These are phyloP conservation scores for Archips xylosteana DNA, from an alignment of 2,888 invertebrate genomes.

Conservation along the genomic window DNA sequence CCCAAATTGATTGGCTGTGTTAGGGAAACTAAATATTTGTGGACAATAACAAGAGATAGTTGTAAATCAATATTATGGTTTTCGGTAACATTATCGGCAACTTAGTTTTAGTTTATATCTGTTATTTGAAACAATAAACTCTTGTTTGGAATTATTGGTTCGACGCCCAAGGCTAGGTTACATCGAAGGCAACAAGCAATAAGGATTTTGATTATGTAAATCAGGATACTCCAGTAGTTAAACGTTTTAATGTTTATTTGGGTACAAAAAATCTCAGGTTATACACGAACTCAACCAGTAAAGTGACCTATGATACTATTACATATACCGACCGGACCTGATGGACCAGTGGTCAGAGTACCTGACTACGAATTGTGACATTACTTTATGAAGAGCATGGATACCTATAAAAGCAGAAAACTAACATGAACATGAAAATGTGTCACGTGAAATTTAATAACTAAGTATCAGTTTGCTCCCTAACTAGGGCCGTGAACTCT, in stretches of 20 bases:
- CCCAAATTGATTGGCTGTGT: constrained; percentile 75
- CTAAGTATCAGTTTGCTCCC: no score
- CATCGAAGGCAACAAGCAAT: background rate
- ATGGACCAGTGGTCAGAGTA: no score
- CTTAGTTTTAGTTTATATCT: constrained; percentile 36
- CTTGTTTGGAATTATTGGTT: constrained; percentile 35
- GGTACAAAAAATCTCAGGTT: no score
- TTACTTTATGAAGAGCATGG: no score
- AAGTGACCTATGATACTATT: no score
- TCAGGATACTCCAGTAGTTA: background rate
- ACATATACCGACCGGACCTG: no score
- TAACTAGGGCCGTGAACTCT: no score
- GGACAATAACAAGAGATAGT: constrained; percentile 48
- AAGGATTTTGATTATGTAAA: background rate
- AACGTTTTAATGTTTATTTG: background rate
- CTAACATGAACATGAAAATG: no score
- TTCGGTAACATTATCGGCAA: constrained; percentile 27
- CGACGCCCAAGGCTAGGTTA: constrained; percentile 1
- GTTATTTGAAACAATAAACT: constrained; percentile 38
- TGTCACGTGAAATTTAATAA: no score
- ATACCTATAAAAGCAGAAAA: no score
- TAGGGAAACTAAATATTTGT: constrained; percentile 67
- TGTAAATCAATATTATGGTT: constrained; percentile 37
- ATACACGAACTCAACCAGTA: no score
- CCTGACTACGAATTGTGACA: no score